These are phyloP conservation scores for Cherax quadricarinatus DNA, from an alignment of 1,140 invertebrate genomes.

Conservation along the genomic window DNA sequence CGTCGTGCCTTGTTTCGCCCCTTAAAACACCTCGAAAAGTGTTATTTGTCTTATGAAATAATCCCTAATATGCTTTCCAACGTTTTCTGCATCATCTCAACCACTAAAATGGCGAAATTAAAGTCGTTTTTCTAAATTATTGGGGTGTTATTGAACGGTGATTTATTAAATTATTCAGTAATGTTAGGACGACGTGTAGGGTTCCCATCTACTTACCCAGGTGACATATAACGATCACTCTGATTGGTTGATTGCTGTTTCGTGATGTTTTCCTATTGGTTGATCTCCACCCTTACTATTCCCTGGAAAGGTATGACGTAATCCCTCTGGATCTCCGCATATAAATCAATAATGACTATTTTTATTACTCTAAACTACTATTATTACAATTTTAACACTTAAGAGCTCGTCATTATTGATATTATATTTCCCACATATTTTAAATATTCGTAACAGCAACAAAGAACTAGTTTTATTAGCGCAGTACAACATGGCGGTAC, in stretches of 20 bases:
- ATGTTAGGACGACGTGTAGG: constrained; percentile 16
- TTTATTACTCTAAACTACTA: not conserved
- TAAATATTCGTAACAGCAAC: not conserved
- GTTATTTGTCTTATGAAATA: not conserved
- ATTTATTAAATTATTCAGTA: constrained; percentile 63
- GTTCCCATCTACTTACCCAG: constrained; percentile 30
- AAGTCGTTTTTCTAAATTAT: too few species aligned
- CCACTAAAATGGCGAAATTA: too few species aligned
- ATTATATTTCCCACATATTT: too few species aligned
- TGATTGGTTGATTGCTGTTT: constrained; percentile 28
- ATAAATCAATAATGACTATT: not conserved
- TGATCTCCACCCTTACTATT: constrained; percentile 23
- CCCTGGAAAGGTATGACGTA: constrained; percentile 65
- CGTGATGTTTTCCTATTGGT: constrained; percentile 41
- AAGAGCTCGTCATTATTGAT: not conserved
- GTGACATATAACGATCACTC: constrained; percentile 17
- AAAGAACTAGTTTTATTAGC: not conserved
- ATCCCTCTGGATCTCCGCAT: constrained; percentile 30
- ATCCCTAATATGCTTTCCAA: too few species aligned
- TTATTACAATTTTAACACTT: not conserved
- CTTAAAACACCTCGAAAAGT: too few species aligned
- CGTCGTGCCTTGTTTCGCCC: not conserved
- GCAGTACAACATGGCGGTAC: not conserved
- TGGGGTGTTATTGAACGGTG: constrained; percentile 24
- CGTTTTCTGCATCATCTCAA: too few species aligned